Conservation (phyloP, 2,797 vertebrate genomes). For the Pristis pectinata region DNA sequence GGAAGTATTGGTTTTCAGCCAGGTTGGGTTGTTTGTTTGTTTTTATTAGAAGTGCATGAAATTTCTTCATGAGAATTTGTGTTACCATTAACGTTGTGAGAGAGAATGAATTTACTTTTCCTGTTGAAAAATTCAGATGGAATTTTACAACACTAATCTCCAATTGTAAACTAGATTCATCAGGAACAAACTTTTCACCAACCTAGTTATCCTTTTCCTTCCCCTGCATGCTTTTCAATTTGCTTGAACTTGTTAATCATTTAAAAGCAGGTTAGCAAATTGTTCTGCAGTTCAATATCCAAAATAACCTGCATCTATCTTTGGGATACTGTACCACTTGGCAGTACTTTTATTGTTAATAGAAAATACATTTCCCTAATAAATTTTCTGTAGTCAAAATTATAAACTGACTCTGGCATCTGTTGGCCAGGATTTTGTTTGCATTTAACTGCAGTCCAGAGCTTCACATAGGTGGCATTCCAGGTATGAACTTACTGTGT, state of each 20-base stretch:
- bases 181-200: neutral
- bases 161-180: neutral
- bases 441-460: too few relatives aligned
- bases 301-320: neutral
- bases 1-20: too few relatives aligned
- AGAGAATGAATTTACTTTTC: neutral
- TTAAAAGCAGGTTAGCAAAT: neutral
- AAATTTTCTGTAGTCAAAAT: neutral
- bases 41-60: neutral
- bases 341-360: neutral
- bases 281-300: too few relatives aligned
- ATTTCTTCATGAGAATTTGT: slow-evolving; percentile 22
- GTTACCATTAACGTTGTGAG: neutral
- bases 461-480: too few relatives aligned
- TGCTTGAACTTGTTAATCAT: neutral
- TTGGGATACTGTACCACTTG: neutral
- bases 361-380: neutral
- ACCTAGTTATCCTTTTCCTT: neutral
- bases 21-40: neutral
- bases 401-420: too few relatives aligned
- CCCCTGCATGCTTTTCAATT: neutral
- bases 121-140: neutral
- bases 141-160: neutral
- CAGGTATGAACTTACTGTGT: too few relatives aligned
- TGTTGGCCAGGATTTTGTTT: too few relatives aligned